Evolutionary conservation across 2,113 vertebrate species (phyloP), one percentile per base, ranked within the genome.

Genomic region (Ptychochromis oligacanthus): DNA sequence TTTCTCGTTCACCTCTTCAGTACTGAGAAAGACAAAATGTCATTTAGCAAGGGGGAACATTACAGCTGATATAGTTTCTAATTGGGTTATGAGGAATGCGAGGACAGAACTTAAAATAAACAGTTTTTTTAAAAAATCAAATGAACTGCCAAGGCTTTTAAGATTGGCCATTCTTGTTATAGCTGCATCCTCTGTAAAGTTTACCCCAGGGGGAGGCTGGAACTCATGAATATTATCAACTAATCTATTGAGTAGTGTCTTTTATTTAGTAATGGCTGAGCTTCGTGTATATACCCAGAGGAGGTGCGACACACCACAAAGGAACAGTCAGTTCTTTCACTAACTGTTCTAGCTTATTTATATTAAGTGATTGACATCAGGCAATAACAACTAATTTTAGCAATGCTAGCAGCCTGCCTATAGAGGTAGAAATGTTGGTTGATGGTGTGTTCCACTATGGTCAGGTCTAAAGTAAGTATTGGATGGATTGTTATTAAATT

Each of bases 21-120:
- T 5, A 57, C 55, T 4, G 11, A 36, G 46, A 31, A n/a, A 65
- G 26, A 49, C 65, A 54, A 82, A 85, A 86, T 74, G 65, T 79
- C 80, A 83, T 43, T 55, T 75, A 20, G 34, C 28, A 20, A 64
- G 52, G 11, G 80, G 24, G 58, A 65, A 6, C 8, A 15, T 67
- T 78, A 8, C 38, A 64, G 64, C 20, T 26, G 55, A 82, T 55
- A 52, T 4, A 28, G 6, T 14, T 80, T 76, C 0, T 60, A 64
- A 54, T 46, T 70, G 2, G 65, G 26, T 54, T 67, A 36, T 72
- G 6, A 34, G 9, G 36, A 52, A 43, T 34, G 52, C 18, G 55
- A 14, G 28, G 59, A 38, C 24, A 46, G 34, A 28, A 40, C 52
- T 18, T 22, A 17, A 40, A 61, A 57, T 65, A 43, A 14, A 72